Conservation (phyloP, 2,888 invertebrate species). For the Diarsia brunnea region DNA sequence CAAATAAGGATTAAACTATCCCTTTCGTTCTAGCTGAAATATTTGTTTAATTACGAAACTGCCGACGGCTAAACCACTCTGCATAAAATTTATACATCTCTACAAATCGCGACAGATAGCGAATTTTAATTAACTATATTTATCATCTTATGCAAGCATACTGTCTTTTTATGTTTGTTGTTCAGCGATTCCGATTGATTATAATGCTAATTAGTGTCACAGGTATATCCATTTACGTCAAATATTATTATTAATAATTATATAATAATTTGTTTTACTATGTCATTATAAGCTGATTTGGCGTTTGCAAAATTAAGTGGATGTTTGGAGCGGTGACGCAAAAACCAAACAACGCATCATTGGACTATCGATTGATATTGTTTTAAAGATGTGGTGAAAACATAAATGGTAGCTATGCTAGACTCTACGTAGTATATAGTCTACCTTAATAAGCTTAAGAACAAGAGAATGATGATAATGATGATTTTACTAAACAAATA, state of each 20-base stretch:
- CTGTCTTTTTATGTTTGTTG: not conserved
- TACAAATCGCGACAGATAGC: slow-evolving; percentile 4
- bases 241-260: slow-evolving; percentile 5
- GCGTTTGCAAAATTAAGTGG: not conserved
- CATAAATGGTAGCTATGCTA: no score
- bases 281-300: not conserved
- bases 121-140: slow-evolving; percentile 14
- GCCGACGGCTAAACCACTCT: not conserved
- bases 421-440: no score
- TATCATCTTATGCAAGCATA: slow-evolving; percentile 14
- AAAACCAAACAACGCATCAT: not conserved
- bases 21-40: slow-evolving; percentile 8
- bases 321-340: not conserved
- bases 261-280: not conserved
- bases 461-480: no score
- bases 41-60: slow-evolving; percentile 23
- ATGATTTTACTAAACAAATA: not conserved
- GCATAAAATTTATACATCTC: slow-evolving; percentile 4
- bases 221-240: slow-evolving; percentile 6
- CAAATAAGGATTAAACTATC: slow-evolving; percentile 3
- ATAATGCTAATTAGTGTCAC: slow-evolving; percentile 17
- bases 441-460: not conserved
- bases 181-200: slow-evolving; percentile 16
- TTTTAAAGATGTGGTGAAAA: not conserved
- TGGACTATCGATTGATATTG: not conserved